Percentiles rank a stretch among this genome's conserved stretches.
Evolutionary conservation across 2,113 vertebrate species (phyloP).

Genomic region (Chauna torquata): DNA sequence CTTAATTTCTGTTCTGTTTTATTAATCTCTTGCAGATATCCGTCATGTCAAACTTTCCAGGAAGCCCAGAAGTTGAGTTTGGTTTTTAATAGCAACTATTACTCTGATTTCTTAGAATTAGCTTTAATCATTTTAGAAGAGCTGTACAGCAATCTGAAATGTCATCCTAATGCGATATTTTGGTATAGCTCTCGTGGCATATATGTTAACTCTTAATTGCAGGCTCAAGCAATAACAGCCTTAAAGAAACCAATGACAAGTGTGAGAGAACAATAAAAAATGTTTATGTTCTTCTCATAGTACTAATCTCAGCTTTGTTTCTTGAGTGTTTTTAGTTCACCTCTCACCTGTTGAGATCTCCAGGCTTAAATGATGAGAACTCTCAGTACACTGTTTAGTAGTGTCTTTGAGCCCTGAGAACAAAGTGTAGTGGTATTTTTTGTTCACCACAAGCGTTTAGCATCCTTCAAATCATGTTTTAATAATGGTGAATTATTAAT

Average conservation of each 20-base stretch:
- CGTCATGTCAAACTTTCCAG: constrained; percentile 66
- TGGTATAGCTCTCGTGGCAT: constrained; percentile 1
- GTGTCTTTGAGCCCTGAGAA: neutral
- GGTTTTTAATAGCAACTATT: constrained; percentile 64
- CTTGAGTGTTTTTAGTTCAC: neutral
- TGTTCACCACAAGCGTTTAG: neutral
- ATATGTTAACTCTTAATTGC: constrained; percentile 12
- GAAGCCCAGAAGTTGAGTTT: constrained; percentile 49
- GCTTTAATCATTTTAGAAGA: constrained; percentile 62
- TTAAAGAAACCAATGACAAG: neutral
- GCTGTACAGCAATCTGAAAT: constrained; percentile 58
- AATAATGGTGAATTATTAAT: neutral
- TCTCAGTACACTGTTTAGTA: neutral
- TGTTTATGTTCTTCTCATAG: neutral
- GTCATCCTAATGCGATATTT: constrained; percentile 60
- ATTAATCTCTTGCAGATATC: constrained; percentile 60
- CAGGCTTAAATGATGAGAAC: neutral
- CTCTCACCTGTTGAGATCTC: neutral
- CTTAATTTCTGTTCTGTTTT: constrained; percentile 43
- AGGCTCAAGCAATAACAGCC: neutral
- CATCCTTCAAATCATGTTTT: neutral
- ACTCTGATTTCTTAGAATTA: constrained; percentile 71
- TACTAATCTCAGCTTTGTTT: neutral
- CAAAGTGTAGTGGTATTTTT: neutral
- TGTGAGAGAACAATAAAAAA: neutral